Evolutionary conservation across 2,888 invertebrate genomes (phyloP).

Genomic region (Polydrusus tereticollis): DNA sequence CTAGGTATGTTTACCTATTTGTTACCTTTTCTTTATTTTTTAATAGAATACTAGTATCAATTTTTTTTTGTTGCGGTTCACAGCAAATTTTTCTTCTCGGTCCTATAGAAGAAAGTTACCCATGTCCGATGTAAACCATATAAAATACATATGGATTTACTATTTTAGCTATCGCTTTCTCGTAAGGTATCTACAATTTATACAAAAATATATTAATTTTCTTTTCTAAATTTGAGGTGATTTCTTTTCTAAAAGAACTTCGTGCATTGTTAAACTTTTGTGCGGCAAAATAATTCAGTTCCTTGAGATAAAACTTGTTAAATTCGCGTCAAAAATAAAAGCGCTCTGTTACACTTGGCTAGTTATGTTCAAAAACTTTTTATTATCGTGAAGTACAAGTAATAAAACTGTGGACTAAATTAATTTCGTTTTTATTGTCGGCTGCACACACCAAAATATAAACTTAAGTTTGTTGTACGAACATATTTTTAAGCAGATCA

Average conservation of each 20-base stretch:
- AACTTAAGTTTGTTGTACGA: conserved; percentile 37
- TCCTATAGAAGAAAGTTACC: too few relatives aligned
- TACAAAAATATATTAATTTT: conserved; percentile 38
- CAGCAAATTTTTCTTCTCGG: too few relatives aligned
- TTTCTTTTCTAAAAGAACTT: conserved; percentile 40
- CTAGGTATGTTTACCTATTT: too few relatives aligned
- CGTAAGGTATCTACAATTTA: background rate
- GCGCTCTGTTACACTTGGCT: conserved; percentile 33
- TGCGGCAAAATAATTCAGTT: conserved; percentile 32
- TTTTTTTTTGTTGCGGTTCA: too few relatives aligned
- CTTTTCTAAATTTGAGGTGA: background rate
- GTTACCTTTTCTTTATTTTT: too few relatives aligned
- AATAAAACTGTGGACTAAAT: conserved; percentile 45
- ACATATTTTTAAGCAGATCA: conserved; percentile 36
- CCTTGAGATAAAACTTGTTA: conserved; percentile 43
- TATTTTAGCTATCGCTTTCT: too few relatives aligned
- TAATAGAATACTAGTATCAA: too few relatives aligned
- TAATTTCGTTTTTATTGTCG: conserved; percentile 45
- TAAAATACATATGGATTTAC: too few relatives aligned
- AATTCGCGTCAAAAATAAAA: conserved; percentile 43
- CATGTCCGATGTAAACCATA: too few relatives aligned
- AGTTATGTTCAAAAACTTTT: conserved; percentile 42
- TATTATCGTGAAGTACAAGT: conserved; percentile 42
- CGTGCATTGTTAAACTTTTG: conserved; percentile 31
- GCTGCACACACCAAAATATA: conserved; percentile 35